These are phyloP conservation scores for Amphiprion ocellaris DNA, from an alignment of 2,113 vertebrate genomes.

Conservation along the genomic window DNA sequence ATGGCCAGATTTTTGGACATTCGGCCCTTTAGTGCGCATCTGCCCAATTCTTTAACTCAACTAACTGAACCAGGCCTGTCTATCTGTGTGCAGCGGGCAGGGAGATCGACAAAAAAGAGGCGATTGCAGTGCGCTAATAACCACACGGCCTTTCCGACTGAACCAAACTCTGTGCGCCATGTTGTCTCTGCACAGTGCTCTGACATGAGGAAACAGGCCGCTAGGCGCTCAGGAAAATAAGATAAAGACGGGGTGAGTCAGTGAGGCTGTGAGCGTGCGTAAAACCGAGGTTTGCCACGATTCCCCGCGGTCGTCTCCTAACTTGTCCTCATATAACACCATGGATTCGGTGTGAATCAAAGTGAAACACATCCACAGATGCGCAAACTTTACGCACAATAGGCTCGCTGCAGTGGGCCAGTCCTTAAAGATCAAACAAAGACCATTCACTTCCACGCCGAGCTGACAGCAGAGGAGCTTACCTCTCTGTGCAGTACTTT, in stretches of 20 bases:
- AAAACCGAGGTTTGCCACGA: background rate
- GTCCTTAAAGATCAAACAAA: slow-evolving; percentile 64
- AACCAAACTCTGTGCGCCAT: slow-evolving; percentile 71
- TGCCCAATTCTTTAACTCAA: background rate
- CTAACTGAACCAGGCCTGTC: background rate
- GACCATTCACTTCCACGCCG: slow-evolving; percentile 31
- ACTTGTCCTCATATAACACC: background rate
- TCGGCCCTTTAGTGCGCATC: background rate
- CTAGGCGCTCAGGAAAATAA: slow-evolving; percentile 50
- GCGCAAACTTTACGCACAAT: slow-evolving; percentile 42
- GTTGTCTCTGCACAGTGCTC: slow-evolving; percentile 52
- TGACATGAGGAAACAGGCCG: slow-evolving; percentile 75
- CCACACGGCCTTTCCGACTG: slow-evolving; percentile 66
- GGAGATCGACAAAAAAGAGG: slow-evolving; percentile 10
- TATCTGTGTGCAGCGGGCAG: background rate
- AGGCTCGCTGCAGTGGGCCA: slow-evolving; percentile 52
- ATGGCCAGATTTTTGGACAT: background rate
- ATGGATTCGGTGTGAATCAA: background rate
- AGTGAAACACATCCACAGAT: slow-evolving; percentile 3
- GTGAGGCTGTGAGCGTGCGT: background rate
- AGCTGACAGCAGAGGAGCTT: slow-evolving; percentile 28
- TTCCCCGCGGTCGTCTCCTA: background rate
- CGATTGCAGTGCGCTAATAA: slow-evolving; percentile 30
- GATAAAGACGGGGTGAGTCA: slow-evolving; percentile 3
- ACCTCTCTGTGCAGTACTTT: background rate